A percentile compares a stretch with the other conserved stretches of the same genome.
These are phyloP conservation scores for Drosophila percnosoma DNA, from an alignment of 2,888 invertebrate species.

Conservation along the genomic window DNA sequence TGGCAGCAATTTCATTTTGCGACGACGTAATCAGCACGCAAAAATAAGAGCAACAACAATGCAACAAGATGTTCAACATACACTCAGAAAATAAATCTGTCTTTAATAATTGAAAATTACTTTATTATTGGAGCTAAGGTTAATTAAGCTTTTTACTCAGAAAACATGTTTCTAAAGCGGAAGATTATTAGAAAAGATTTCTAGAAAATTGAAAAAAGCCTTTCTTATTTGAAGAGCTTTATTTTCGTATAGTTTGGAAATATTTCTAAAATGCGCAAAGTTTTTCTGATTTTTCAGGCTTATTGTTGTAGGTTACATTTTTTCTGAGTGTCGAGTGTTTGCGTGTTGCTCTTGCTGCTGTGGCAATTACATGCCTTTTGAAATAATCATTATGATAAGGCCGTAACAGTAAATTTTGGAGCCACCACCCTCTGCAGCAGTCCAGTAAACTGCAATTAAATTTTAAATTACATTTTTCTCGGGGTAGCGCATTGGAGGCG, in stretches of 20 bases:
- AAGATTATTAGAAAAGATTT: background rate
- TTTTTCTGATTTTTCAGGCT: too few relatives aligned
- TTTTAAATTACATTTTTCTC: slow-evolving; percentile 72
- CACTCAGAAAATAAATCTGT: background rate
- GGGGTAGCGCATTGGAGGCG: background rate
- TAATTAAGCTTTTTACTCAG: background rate
- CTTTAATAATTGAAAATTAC: background rate
- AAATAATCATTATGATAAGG: slow-evolving; percentile 78
- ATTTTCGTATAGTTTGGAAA: background rate
- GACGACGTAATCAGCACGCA: slow-evolving; percentile 69
- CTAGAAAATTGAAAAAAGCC: background rate
- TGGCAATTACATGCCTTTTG: slow-evolving; percentile 73
- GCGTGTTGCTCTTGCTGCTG: slow-evolving; percentile 15
- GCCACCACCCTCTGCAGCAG: slow-evolving; percentile 3
- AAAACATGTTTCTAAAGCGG: background rate
- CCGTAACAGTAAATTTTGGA: slow-evolving; percentile 72
- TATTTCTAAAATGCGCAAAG: background rate
- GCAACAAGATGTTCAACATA: slow-evolving; percentile 33
- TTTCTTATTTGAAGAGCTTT: background rate
- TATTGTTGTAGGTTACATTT: background rate
- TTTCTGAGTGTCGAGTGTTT: background rate
- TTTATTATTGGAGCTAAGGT: background rate
- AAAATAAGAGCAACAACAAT: slow-evolving; percentile 36
- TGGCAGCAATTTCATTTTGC: slow-evolving; percentile 75
- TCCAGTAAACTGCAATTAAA: slow-evolving; percentile 74